Evolutionary conservation across 2,797 vertebrate genomes (phyloP), one percentile per base, ranked within the genome.

Genomic region (Otus scops): DNA sequence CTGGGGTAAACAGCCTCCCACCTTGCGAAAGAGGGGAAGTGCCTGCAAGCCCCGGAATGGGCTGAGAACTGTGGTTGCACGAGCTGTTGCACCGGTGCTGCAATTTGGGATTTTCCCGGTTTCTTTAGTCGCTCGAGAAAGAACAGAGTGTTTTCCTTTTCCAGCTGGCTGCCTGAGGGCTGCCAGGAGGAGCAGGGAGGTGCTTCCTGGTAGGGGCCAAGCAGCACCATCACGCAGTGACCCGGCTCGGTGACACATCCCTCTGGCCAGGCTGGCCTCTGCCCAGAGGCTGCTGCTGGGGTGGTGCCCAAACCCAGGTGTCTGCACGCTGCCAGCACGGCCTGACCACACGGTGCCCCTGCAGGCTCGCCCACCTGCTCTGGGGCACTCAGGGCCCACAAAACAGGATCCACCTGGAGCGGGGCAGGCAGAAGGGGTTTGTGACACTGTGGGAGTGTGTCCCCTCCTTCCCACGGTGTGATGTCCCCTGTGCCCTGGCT

Each of bases 291-390:
- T 54, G 73, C 54, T 1, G 0, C 78, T 18, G n/a, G 45, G 11
- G 26, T 27, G 3, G 0, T 18, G 18, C 39, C 64, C 78, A 21
- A 39, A 14, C 0, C 13, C 43, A 9, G 54, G 38, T 4, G 2
- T 5, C 6, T 0, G 0, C 18, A 6, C 0, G 0, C 30, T 2
- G 2, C 61, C 0, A 7, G 79, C 26, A 3, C 8, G 59, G 16
- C 15, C 50, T 2, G 60, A 13, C 14, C 7, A 17, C 10, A 1
- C 1, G 7, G 10, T 21, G 36, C 68, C 41, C 2, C 2, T 1
- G 0, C 10, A 3, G 38, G 15, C 7, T 24, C 21, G 7, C 26
- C 48, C 54, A 2, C 7, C 20, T 1, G 2, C 23, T 4, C 41
- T 4, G 32, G 12, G 9, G 22, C 18, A 4, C 28, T 8, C 38